A percentile compares a stretch with the other conserved stretches of the same genome.
These are phyloP conservation scores for Apamea anceps DNA, from an alignment of 2,888 invertebrate genomes.

Conservation along the genomic window DNA sequence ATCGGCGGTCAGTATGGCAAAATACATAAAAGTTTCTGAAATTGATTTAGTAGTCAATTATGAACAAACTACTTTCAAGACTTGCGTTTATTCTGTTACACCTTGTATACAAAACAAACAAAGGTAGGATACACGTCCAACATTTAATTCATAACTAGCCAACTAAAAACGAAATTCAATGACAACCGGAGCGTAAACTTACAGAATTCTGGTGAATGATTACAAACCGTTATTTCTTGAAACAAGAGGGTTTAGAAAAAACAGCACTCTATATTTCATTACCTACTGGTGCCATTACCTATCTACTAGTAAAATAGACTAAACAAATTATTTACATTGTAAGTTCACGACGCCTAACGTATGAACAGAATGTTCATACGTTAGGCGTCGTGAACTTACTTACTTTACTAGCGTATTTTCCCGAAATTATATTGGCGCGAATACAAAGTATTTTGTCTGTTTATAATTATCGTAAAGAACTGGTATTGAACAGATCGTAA, in stretches of 20 bases:
- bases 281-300: not conserved
- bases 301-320: not conserved
- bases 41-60: too few species aligned
- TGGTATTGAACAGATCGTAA: conserved; percentile 50
- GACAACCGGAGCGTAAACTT: not conserved
- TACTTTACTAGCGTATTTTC: conserved; percentile 35
- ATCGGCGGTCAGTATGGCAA: too few species aligned
- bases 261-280: not conserved
- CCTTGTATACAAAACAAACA: not conserved
- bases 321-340: conserved; percentile 25
- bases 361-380: too few species aligned
- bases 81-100: too few species aligned
- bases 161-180: not conserved
- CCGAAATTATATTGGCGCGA: conserved; percentile 50
- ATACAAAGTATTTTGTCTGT: conserved; percentile 50
- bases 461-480: conserved; percentile 52
- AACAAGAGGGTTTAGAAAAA: not conserved
- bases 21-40: too few species aligned
- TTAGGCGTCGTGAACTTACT: too few species aligned
- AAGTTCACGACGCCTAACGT: conserved; percentile 7
- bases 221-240: not conserved
- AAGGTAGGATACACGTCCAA: not conserved
- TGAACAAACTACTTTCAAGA: too few species aligned
- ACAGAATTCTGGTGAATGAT: not conserved
- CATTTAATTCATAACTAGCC: not conserved